Percentiles rank a stretch among this genome's conserved stretches.
These are phyloP conservation scores for Caloenas nicobarica DNA, from an alignment of 2,113 vertebrate genomes.

Conservation along the genomic window DNA sequence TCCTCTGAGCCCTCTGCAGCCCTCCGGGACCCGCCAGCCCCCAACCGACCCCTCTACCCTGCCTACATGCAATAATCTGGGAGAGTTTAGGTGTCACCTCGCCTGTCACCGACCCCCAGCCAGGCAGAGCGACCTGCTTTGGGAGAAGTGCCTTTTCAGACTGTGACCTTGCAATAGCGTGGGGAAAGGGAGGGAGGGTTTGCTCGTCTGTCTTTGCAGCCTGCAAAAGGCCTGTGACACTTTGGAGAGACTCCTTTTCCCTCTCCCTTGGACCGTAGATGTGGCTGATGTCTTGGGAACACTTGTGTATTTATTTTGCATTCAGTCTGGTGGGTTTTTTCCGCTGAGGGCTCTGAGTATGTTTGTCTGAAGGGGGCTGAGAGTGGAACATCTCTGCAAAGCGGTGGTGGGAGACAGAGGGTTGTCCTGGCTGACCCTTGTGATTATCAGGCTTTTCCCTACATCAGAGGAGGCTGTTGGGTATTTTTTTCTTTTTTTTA, in stretches of 20 bases:
- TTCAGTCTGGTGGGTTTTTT: background rate
- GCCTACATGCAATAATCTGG: conserved; percentile 59
- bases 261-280: background rate
- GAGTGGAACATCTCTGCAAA: background rate
- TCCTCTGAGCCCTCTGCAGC: conserved; percentile 5
- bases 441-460: background rate
- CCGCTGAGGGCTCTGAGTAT: background rate
- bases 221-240: background rate
- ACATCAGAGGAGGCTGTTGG: background rate
- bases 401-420: background rate
- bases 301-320: conserved; percentile 49
- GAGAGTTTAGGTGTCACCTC: conserved; percentile 30
- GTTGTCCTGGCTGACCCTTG: background rate
- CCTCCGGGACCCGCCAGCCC: background rate
- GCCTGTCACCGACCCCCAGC: background rate
- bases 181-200: background rate
- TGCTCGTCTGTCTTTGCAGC: background rate
- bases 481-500: background rate
- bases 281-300: conserved; percentile 10
- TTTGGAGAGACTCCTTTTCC: background rate
- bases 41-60: background rate
- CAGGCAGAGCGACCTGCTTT: conserved; percentile 43
- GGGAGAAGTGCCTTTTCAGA: conserved; percentile 70
- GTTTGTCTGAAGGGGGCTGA: background rate
- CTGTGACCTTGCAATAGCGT: conserved; percentile 1